Evolutionary conservation across 2,888 invertebrate genomes (phyloP).

Genomic region (Trissolcus japonicus): DNA sequence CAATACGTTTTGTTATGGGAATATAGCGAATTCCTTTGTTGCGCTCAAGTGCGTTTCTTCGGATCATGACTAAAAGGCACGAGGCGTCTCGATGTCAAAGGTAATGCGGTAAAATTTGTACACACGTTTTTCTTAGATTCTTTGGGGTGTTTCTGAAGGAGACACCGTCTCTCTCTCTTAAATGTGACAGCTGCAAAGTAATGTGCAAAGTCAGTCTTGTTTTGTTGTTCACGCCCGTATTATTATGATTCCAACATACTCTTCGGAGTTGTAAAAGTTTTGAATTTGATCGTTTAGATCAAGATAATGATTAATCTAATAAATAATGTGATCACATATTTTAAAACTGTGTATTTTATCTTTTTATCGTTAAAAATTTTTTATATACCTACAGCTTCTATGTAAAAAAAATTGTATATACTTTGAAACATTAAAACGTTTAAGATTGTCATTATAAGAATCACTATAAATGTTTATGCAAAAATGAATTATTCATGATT

Average conservation of each 20-base stretch:
- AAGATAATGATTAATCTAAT: too few species aligned
- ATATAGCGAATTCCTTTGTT: conserved; percentile 8
- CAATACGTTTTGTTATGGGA: conserved; percentile 3
- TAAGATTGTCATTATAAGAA: too few species aligned
- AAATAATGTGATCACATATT: too few species aligned
- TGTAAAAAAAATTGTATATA: conserved; percentile 2
- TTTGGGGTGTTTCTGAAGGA: not conserved
- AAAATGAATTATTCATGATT: too few species aligned
- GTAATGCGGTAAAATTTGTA: conserved; percentile 24
- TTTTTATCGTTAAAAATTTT: not conserved
- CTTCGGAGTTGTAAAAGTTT: conserved; percentile 1
- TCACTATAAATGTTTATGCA: not conserved
- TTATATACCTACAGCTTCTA: not conserved
- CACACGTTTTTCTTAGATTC: conserved; percentile 13
- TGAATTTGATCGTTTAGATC: not conserved
- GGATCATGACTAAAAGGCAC: conserved; percentile 6
- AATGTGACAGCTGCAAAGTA: conserved; percentile 13
- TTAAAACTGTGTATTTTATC: not conserved
- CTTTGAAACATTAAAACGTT: not conserved
- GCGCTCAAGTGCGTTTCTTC: conserved; percentile 4
- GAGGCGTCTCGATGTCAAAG: conserved; percentile 9
- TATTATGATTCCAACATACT: not conserved
- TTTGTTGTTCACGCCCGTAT: conserved; percentile 4
- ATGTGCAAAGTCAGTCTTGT: conserved; percentile 4
- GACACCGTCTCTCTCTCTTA: not conserved